phyloP scores from a whole-genome alignment of 2,113 vertebrate genomes.

The Formicarius rufipectus region DNA sequence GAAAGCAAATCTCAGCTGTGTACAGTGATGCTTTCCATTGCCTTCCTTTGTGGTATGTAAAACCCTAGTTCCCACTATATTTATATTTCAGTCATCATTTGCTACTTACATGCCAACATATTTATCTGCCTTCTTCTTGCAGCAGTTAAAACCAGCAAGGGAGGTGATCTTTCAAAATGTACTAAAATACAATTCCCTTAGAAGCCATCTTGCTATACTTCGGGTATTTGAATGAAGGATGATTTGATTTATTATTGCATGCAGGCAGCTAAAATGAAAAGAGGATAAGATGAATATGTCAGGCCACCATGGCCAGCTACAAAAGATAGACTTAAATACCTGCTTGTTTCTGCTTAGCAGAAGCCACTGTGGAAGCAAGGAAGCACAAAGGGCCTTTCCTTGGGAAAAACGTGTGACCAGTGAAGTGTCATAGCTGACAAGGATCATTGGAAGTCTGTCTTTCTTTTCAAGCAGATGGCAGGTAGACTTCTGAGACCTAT shows the following conservation, averaged over 20 bases:
- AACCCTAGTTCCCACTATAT: background rate
- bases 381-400: background rate
- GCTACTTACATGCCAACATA: background rate
- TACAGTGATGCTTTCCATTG: background rate
- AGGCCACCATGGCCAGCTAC: background rate
- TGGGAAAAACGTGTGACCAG: fast-evolving
- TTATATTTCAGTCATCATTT: background rate
- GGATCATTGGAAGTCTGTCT: background rate
- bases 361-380: background rate
- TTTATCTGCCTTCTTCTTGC: background rate
- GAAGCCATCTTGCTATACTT: background rate
- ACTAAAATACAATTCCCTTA: background rate
- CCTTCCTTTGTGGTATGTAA: background rate
- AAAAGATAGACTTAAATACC: background rate
- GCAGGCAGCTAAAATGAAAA: background rate
- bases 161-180: background rate
- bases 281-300: background rate
- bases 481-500: background rate
- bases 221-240: background rate
- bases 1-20: background rate
- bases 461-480: background rate
- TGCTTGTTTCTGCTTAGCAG: background rate
- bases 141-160: background rate
- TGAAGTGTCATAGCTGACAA: background rate
- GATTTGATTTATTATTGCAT: background rate